Percentiles rank a stretch among this genome's conserved stretches.
Evolutionary conservation across 2,797 vertebrate genomes (phyloP).

Genomic region (Mareca penelope): DNA sequence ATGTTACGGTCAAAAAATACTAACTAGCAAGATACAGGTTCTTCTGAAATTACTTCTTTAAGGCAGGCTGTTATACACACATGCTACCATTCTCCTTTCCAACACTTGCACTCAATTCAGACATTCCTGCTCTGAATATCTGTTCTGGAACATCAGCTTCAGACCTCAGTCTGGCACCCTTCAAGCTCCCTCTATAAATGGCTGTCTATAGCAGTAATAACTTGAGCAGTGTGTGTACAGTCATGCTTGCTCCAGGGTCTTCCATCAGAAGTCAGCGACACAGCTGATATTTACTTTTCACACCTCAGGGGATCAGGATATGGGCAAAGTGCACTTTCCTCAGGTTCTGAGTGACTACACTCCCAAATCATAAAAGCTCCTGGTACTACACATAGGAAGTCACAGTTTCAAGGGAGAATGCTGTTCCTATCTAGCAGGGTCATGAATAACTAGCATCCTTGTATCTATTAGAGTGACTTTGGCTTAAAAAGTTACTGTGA

Average conservation of each 20-base stretch:
- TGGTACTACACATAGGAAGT: neutral
- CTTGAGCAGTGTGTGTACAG: neutral
- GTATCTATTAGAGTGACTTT: neutral
- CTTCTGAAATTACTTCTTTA: neutral
- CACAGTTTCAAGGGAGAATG: neutral
- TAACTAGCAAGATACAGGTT: neutral
- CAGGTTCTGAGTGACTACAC: neutral
- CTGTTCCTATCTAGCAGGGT: neutral
- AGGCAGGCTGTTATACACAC: neutral
- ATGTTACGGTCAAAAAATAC: neutral
- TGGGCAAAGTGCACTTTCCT: neutral
- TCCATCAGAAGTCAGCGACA: neutral
- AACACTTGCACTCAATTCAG: neutral
- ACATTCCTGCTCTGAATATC: neutral
- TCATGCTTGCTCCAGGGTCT: neutral
- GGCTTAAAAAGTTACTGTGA: neutral
- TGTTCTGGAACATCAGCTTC: neutral
- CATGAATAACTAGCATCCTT: neutral
- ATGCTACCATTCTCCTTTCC: neutral
- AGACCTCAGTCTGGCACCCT: accelerated
- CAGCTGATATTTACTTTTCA: neutral
- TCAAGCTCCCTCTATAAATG: neutral
- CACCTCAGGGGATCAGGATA: neutral
- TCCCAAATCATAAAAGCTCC: neutral
- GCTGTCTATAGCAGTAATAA: neutral